These are phyloP conservation scores for Podiceps cristatus DNA, from an alignment of 2,113 vertebrate species.

Conservation along the genomic window DNA sequence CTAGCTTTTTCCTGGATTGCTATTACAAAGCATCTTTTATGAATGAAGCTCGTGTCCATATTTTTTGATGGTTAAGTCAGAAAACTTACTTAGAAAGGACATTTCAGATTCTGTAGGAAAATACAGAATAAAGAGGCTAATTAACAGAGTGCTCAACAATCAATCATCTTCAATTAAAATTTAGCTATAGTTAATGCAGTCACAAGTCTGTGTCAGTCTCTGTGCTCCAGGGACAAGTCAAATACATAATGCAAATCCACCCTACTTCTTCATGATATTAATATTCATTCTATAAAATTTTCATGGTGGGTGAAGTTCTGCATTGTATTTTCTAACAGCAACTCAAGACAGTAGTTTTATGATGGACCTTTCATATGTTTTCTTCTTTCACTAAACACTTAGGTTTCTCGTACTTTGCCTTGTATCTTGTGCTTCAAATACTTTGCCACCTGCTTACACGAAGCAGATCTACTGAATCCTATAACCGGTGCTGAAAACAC, in stretches of 20 bases:
- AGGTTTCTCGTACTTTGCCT: not conserved
- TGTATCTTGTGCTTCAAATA: not conserved
- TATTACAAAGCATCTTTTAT: not conserved
- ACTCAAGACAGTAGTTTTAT: not conserved
- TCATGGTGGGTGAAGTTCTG: conserved; percentile 45
- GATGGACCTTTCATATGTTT: not conserved
- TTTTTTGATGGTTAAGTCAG: not conserved
- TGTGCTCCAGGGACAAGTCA: conserved; percentile 30
- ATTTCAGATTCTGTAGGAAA: conserved; percentile 24
- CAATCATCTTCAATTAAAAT: conserved; percentile 59
- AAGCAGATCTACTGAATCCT: not conserved
- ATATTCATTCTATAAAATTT: conserved; percentile 65
- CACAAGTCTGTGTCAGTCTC: conserved; percentile 44
- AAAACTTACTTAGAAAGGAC: conserved; percentile 9
- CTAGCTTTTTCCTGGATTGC: not conserved
- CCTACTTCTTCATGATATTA: conserved; percentile 45
- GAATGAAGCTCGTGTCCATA: not conserved
- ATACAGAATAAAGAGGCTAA: conserved; percentile 28
- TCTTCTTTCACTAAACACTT: not conserved
- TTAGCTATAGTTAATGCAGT: conserved; percentile 25
- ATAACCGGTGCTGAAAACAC: not conserved
- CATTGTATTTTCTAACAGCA: conserved; percentile 33
- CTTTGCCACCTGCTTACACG: not conserved
- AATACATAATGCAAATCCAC: conserved; percentile 70
- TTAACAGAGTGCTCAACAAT: conserved; percentile 46